Evolutionary conservation across 2,113 vertebrate genomes (phyloP), one percentile per base, ranked within the genome.

Genomic region (Marcusenius ussheri): DNA sequence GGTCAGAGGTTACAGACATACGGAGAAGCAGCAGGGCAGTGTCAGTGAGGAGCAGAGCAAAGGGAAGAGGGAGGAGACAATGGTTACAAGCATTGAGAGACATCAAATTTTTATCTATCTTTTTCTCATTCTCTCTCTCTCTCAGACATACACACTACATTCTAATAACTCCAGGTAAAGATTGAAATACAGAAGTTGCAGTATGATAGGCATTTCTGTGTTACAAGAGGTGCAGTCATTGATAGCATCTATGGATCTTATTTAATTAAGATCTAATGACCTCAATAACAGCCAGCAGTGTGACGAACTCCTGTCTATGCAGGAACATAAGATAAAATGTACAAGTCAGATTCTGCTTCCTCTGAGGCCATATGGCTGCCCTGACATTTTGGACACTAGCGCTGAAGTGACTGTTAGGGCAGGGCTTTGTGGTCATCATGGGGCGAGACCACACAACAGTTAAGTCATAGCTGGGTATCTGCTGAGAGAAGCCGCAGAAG

Each of bases 401-500:
- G 19, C 13, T 77, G 74, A 5, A 77, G 11, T 13, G 13, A 74
- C 66, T 74, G 66, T 13, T 27, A 35, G n/a, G 27, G 9, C n/a
- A 74, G 9, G 27, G 8, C 1, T 5, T 7, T 83, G 1, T 88
- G 45, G 3, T 66, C 88, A 88, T 15, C 51, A 96, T 92, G 1
- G 9, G 17, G 83, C 4, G 39, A 83, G 27, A 31, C 9, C 62
- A 31, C 9, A 13, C n/a, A 31, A 66, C 70, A 19, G 74, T 42
- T 77, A 84, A 24, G 49, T 13, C 85, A 51, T 27, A 42, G 53
- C 53, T 9, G 42, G 17, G 88, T 93, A 99, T 98, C 97, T 99
- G 98, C 91, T 99, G 98, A 87, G 98, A 99, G 95, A 99, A 99
- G 89, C 98, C 98, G 93, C 98, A 99, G 95, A 99, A 99, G 95